Conservation (phyloP, 2,888 invertebrate species). For the Tridacna gigas region DNA sequence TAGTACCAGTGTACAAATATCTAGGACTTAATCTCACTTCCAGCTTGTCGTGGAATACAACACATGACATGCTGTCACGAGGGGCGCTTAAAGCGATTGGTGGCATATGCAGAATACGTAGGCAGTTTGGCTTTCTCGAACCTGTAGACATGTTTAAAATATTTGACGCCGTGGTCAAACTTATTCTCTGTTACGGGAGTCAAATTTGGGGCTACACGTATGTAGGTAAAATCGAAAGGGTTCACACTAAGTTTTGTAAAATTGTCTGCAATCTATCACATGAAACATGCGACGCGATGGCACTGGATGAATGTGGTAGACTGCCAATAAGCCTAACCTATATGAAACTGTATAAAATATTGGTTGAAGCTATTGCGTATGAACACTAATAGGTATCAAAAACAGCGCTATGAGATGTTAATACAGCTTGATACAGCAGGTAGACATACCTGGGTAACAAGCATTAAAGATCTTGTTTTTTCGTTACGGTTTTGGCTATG, state of each 20-base stretch:
- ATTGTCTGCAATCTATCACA: neutral
- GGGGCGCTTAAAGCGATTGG: neutral
- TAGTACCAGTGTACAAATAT: neutral
- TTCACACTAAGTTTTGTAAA: neutral
- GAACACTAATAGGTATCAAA: neutral
- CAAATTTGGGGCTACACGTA: neutral
- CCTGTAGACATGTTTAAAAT: neutral
- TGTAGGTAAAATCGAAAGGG: neutral
- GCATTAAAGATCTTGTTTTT: neutral
- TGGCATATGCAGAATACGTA: neutral
- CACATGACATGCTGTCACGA: neutral
- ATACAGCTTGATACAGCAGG: neutral
- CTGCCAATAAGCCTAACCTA: neutral
- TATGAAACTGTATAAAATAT: conserved; percentile 4
- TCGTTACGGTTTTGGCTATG: conserved; percentile 3
- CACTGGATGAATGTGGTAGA: neutral
- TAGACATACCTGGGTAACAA: neutral
- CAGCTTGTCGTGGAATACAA: conserved; percentile 5
- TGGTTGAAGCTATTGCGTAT: neutral
- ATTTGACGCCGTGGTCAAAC: conserved; percentile 9
- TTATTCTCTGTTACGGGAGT: neutral
- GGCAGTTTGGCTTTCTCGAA: neutral
- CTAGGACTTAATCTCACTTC: neutral
- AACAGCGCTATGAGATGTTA: neutral
- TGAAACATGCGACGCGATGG: neutral